phyloP scores from a whole-genome alignment of 2,888 invertebrate species.

The Amorpha juglandis region DNA sequence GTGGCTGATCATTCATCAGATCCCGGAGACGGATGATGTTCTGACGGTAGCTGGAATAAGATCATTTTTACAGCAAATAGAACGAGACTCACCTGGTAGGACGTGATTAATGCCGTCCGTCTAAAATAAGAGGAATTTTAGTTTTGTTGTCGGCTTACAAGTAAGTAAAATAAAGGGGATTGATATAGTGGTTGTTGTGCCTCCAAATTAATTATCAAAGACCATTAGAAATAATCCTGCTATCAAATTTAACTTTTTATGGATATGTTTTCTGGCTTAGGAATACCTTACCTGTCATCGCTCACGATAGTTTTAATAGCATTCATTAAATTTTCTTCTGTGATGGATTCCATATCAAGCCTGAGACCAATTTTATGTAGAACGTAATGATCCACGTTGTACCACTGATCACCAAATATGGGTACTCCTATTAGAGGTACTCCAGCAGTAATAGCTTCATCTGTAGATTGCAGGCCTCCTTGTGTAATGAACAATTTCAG shows the following conservation, averaged over 20 bases:
- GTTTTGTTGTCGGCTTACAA: no score
- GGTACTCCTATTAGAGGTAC: slow-evolving; percentile 66
- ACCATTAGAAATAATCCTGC: no score
- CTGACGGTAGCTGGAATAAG: slow-evolving; percentile 25
- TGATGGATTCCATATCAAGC: slow-evolving; percentile 21
- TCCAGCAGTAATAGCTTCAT: slow-evolving; percentile 65
- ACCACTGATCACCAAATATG: slow-evolving; percentile 67
- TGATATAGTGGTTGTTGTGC: no score
- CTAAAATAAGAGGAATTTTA: no score
- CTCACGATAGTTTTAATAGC: slow-evolving; percentile 18
- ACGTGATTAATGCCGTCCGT: neutral
- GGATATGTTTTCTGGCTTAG: neutral
- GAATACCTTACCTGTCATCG: slow-evolving; percentile 17
- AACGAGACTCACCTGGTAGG: neutral
- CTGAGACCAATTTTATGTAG: slow-evolving; percentile 25
- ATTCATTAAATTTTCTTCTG: slow-evolving; percentile 23
- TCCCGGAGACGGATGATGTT: slow-evolving; percentile 24
- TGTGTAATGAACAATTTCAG: slow-evolving; percentile 72
- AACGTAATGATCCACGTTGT: slow-evolving; percentile 48
- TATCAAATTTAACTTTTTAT: no score
- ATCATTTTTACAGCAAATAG: neutral
- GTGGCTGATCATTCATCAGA: slow-evolving; percentile 32
- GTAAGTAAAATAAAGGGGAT: no score
- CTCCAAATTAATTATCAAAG: no score
- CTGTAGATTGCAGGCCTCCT: slow-evolving; percentile 70